Conservation (phyloP, 2,113 vertebrate species). For the Clarias gariepinus region DNA sequence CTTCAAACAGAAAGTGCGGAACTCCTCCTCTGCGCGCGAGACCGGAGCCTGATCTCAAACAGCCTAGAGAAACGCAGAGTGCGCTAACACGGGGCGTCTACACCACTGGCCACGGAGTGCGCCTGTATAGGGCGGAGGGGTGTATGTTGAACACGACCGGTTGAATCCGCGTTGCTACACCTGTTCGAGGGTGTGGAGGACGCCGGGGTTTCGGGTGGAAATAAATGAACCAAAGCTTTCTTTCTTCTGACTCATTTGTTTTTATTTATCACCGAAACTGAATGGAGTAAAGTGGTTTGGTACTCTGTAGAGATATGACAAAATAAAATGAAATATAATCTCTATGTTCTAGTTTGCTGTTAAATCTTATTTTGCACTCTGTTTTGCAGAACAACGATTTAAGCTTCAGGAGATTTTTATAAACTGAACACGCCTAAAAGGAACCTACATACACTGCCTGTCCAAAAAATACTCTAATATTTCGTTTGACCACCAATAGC, state of each 20-base stretch:
- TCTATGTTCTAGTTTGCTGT: not conserved
- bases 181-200: slow-evolving; percentile 18
- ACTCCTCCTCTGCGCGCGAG: slow-evolving; percentile 54
- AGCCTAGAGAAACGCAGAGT: not conserved
- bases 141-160: not conserved
- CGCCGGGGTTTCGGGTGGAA: not conserved
- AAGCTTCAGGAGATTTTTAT: not conserved
- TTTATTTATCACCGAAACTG: not conserved
- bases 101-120: not conserved
- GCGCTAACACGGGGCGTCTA: not conserved
- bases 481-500: no score
- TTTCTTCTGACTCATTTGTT: not conserved
- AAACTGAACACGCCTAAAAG: not conserved
- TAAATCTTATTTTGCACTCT: not conserved
- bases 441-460: not conserved
- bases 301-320: not conserved
- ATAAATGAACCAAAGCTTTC: not conserved
- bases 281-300: not conserved
- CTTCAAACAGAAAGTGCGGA: slow-evolving; percentile 51
- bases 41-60: slow-evolving; percentile 1
- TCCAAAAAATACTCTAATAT: no score
- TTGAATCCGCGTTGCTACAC: slow-evolving; percentile 6
- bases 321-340: no score
- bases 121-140: not conserved
- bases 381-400: not conserved